Evolutionary conservation across 2,113 vertebrate genomes (phyloP), one percentile per base, ranked within the genome.

Genomic region (Clarias batrachus): DNA sequence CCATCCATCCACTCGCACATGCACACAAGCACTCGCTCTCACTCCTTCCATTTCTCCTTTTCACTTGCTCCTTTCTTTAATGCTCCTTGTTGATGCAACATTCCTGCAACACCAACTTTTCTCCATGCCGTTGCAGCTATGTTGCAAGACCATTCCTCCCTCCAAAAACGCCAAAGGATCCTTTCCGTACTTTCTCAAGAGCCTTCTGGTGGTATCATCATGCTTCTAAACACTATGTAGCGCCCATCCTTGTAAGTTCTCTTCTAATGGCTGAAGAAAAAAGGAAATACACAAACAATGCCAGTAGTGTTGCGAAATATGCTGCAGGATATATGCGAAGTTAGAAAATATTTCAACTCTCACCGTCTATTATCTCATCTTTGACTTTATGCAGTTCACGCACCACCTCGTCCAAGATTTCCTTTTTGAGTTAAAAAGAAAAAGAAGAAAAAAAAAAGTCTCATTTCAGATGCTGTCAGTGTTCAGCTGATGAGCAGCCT

Each of bases 391-490:
- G 98, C 88, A 99, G 95, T 93, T 99, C 98, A 19, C 97, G 96
- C 88, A 99, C 97, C 91, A 99, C 98, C 94, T 99, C 98, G 92
- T 99, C 98, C 94, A 99, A 95, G 92, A 99, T 99, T 95, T 99
- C 98, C 98, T 99, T 94, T 84, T 59, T 27, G 66, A 48, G 8
- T 48, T 41, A 6, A 48, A 48, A 48, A 48, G 7, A 77, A 68
- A 14, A 85, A 87, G 30, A 33, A 33, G 30, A 16, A 23, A 11
- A 13, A 54, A 54, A 13, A 21, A 66, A 54, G 41, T 66, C 16
- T 54, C 16, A 57, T 57, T 83, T 68, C 33, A 63, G 25, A 81
- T 86, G 74, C 16, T 12, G 19, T 30, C 10, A 4, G 21, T 74
- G 5, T 4, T 86, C 16, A 82, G 81, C n/a, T 41, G 56, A 83